phyloP scores from a whole-genome alignment of 1,140 invertebrate species.

The Bicyclus anynana region DNA sequence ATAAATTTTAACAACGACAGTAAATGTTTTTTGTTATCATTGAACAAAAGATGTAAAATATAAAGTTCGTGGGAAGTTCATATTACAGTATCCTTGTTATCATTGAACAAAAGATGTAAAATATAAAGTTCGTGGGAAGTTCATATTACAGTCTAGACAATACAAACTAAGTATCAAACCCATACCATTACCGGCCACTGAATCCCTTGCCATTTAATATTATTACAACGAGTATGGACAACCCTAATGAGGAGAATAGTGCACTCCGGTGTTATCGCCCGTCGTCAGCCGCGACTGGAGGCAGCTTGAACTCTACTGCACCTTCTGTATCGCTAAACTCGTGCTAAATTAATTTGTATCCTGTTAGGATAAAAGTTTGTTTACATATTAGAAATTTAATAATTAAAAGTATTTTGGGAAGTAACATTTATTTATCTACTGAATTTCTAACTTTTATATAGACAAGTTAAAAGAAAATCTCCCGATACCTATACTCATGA shows the following conservation, averaged over 20 bases:
- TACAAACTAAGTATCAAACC: background rate
- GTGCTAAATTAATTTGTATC: background rate
- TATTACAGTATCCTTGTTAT: too few relatives aligned
- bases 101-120: too few relatives aligned
- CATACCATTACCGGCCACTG: background rate
- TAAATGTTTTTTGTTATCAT: too few relatives aligned
- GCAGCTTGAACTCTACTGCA: conserved; percentile 7
- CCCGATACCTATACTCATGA: too few relatives aligned
- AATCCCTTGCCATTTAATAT: background rate
- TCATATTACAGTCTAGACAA: background rate
- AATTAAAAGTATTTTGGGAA: background rate
- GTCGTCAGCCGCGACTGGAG: conserved; percentile 18
- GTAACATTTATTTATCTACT: too few relatives aligned
- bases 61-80: too few relatives aligned
- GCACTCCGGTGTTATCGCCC: conserved; percentile 18
- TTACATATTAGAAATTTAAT: background rate
- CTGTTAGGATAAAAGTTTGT: background rate
- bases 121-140: too few relatives aligned
- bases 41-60: too few relatives aligned
- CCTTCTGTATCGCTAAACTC: conserved; percentile 2
- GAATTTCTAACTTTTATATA: too few relatives aligned
- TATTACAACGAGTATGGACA: background rate
- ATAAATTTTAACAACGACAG: too few relatives aligned
- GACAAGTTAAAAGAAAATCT: too few relatives aligned
- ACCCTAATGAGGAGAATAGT: conserved; percentile 20